These are phyloP conservation scores for Actinia equina DNA, from an alignment of 64 coral and sea anemone genomes.

Conservation along the genomic window DNA sequence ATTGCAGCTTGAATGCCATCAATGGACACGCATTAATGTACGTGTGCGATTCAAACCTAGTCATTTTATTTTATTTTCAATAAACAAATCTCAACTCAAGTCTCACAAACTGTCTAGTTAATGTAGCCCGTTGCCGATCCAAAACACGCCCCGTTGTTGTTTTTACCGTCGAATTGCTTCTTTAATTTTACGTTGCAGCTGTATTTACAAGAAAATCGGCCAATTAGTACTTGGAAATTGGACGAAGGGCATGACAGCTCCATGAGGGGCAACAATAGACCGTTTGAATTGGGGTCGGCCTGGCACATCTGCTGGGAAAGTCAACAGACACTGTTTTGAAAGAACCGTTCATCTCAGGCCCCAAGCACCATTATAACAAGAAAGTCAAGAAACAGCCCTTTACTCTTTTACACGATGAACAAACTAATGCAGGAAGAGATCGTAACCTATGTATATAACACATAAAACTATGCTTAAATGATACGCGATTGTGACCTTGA, in stretches of 20 bases:
- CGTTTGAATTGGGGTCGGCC: constrained; percentile 59
- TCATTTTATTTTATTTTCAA: neutral
- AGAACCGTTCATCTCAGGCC: neutral
- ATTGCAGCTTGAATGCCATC: neutral
- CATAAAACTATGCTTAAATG: too few species aligned
- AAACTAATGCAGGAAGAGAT: too few species aligned
- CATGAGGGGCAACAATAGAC: constrained; percentile 50
- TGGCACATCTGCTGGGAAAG: constrained; percentile 76
- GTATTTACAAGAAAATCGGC: constrained; percentile 78
- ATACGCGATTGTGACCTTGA: neutral
- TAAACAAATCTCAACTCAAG: neutral
- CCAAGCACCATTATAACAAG: neutral
- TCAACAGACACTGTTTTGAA: constrained; percentile 42
- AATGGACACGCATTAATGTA: neutral
- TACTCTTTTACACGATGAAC: too few species aligned
- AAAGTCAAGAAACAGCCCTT: too few species aligned
- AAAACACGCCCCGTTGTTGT: constrained; percentile 8
- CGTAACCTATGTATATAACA: too few species aligned
- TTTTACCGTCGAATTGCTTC: neutral
- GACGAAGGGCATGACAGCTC: constrained; percentile 45
- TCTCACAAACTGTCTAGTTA: neutral
- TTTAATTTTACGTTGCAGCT: constrained; percentile 75
- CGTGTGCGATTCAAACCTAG: neutral
- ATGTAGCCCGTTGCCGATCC: constrained; percentile 4
- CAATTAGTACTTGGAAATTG: constrained; percentile 82